These are phyloP conservation scores for Saccopteryx bilineata DNA, from an alignment of 2,113 vertebrate species.

Conservation along the genomic window DNA sequence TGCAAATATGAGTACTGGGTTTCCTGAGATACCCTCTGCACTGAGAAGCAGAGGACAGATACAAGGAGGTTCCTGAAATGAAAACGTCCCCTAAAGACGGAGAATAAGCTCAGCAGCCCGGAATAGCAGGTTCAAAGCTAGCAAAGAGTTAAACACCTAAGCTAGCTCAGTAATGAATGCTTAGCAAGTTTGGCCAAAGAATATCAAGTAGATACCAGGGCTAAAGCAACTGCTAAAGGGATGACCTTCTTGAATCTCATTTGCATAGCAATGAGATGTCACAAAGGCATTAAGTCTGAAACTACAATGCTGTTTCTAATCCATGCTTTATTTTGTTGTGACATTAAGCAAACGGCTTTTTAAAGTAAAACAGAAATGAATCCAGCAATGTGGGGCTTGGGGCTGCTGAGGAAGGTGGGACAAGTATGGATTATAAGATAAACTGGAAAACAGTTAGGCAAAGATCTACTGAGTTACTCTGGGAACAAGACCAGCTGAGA, in stretches of 20 bases:
- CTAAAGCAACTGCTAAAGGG: slow-evolving; percentile 80
- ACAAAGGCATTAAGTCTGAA: slow-evolving; percentile 76
- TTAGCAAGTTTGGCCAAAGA: slow-evolving; percentile 70
- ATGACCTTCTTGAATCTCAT: slow-evolving; percentile 82
- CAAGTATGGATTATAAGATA: slow-evolving; percentile 29
- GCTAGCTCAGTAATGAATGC: slow-evolving; percentile 71
- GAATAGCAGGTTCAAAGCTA: not conserved
- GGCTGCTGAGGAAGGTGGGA: not conserved
- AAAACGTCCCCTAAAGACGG: not conserved
- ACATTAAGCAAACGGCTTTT: slow-evolving; percentile 74
- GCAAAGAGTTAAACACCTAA: slow-evolving; percentile 81
- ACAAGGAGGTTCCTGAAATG: not conserved
- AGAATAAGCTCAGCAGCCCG: not conserved
- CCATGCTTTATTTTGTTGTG: slow-evolving; percentile 85
- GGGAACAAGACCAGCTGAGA: slow-evolving; percentile 52
- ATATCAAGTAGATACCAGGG: slow-evolving; percentile 81
- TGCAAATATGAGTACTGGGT: not conserved
- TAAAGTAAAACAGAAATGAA: slow-evolving; percentile 77
- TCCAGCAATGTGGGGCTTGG: slow-evolving; percentile 36
- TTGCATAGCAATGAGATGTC: slow-evolving; percentile 81
- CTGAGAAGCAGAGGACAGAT: not conserved
- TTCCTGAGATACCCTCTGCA: not conserved
- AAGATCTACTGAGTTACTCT: not conserved
- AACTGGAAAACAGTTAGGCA: slow-evolving; percentile 17
- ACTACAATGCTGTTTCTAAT: slow-evolving; percentile 75